These are phyloP conservation scores for Leptopilina clavipes DNA, from an alignment of 1,140 invertebrate species.

Conservation along the genomic window DNA sequence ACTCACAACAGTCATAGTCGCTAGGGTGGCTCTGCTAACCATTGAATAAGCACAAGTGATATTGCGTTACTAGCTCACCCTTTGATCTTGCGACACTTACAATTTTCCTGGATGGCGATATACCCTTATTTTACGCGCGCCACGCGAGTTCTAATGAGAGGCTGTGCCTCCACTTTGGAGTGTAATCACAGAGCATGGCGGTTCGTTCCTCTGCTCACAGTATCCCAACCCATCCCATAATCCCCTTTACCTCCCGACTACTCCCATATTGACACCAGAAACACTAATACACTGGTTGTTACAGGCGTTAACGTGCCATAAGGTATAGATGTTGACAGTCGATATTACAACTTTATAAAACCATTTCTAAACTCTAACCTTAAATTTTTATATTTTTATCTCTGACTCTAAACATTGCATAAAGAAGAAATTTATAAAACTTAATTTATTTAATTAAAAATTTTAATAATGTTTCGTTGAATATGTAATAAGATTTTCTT, in stretches of 20 bases:
- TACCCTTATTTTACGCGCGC: constrained; percentile 74
- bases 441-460: too few species aligned
- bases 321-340: constrained; percentile 47
- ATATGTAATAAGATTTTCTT: too few species aligned
- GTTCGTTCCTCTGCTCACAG: constrained; percentile 63
- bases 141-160: constrained; percentile 74
- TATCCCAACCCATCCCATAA: constrained; percentile 58
- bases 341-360: background rate
- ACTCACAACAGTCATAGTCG: background rate
- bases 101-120: constrained; percentile 74
- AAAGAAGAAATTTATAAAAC: too few species aligned
- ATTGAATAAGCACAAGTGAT: constrained; percentile 62
- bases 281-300: constrained; percentile 55
- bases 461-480: too few species aligned
- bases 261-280: constrained; percentile 58
- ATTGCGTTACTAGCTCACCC: constrained; percentile 72
- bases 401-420: too few species aligned
- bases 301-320: constrained; percentile 48
- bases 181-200: constrained; percentile 73
- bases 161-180: constrained; percentile 62
- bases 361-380: too few species aligned
- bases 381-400: too few species aligned
- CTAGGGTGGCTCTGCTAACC: constrained; percentile 36
- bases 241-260: constrained; percentile 51
- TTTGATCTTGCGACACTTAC: constrained; percentile 76